Evolutionary conservation across 1,140 invertebrate species (phyloP).

Genomic region (Megalopta genalis): DNA sequence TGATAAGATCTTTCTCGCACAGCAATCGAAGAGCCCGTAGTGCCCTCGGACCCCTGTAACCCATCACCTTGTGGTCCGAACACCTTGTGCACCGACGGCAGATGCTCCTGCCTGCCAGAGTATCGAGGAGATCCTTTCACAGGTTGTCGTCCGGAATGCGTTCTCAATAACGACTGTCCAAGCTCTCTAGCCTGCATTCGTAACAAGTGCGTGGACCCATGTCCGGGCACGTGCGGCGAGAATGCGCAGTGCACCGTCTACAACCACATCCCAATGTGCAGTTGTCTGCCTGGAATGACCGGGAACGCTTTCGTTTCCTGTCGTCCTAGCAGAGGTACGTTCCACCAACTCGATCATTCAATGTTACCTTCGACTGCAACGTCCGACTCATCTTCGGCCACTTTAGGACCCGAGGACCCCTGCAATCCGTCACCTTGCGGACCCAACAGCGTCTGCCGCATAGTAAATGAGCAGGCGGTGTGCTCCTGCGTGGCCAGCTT

Average conservation of each 20-base stretch:
- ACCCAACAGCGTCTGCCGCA: constrained; percentile 76
- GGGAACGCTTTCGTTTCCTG: constrained; percentile 88
- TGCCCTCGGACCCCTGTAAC: constrained; percentile 74
- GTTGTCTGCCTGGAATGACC: constrained; percentile 83
- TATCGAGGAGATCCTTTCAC: constrained; percentile 86
- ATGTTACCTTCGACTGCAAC: too few species aligned
- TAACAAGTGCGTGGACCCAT: constrained; percentile 88
- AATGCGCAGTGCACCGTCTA: constrained; percentile 85
- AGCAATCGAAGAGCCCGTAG: constrained; percentile 14
- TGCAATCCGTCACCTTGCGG: constrained; percentile 81
- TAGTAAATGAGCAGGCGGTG: constrained; percentile 73
- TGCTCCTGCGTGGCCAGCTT: constrained; percentile 84
- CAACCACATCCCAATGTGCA: constrained; percentile 87
- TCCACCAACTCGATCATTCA: background rate
- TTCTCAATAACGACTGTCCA: constrained; percentile 85
- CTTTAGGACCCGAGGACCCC: constrained; percentile 69
- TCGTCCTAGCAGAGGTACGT: constrained; percentile 77
- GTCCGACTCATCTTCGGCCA: constrained; percentile 48
- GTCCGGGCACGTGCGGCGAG: constrained; percentile 85
- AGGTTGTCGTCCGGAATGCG: constrained; percentile 86
- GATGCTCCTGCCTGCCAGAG: constrained; percentile 82
- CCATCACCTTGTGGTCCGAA: constrained; percentile 83
- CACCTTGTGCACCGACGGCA: constrained; percentile 79
- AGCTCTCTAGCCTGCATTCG: constrained; percentile 85
- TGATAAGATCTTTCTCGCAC: background rate